phyloP scores from a whole-genome alignment of 2,888 invertebrate species.

The Xestia xanthographa region DNA sequence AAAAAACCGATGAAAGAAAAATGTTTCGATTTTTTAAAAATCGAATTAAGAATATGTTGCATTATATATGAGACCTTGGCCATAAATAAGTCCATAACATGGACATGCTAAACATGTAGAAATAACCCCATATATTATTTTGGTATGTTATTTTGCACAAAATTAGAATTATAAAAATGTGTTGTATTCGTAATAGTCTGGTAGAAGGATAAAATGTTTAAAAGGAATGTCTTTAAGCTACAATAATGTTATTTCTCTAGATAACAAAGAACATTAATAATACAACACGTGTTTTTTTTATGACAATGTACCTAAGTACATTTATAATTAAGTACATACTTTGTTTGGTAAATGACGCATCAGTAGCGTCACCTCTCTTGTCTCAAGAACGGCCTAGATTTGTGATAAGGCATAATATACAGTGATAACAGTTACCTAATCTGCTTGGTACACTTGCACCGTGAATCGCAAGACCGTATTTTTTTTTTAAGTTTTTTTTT shows the following conservation, averaged over 20 bases:
- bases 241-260: background rate
- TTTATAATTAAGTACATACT: background rate
- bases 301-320: background rate
- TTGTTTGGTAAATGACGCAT: background rate
- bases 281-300: slow-evolving; percentile 9
- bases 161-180: background rate
- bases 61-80: background rate
- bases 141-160: background rate
- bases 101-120: background rate
- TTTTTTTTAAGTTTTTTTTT: background rate
- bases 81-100: background rate
- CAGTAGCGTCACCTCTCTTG: slow-evolving; percentile 8
- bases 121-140: no score
- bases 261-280: slow-evolving; percentile 4
- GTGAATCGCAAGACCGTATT: background rate
- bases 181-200: background rate
- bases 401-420: slow-evolving; percentile 3
- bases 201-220: background rate
- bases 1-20: background rate
- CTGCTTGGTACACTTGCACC: background rate
- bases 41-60: background rate
- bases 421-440: background rate
- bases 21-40: background rate
- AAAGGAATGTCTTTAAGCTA: background rate
- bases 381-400: background rate